Evolutionary conservation across 2,113 vertebrate species (phyloP).

Genomic region (Rynchops niger): DNA sequence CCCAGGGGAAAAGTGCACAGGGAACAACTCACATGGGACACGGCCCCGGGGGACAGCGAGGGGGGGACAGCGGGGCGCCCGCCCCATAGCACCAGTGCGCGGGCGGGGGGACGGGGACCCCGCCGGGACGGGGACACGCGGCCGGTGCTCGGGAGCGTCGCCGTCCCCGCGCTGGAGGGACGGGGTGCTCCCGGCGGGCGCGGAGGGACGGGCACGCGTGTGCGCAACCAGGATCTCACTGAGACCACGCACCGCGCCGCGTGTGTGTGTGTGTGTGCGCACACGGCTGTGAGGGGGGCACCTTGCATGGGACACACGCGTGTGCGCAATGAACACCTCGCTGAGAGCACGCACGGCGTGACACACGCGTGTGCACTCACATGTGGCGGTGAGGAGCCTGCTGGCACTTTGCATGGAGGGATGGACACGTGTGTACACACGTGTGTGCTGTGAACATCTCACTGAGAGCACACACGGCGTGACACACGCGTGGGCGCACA

Average conservation of each 20-base stretch:
- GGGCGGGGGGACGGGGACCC: not conserved
- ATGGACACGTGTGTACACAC: no score
- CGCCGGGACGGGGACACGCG: not conserved
- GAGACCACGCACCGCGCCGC: no score
- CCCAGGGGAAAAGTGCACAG: not conserved
- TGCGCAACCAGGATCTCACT: no score
- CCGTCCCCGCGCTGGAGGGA: no score
- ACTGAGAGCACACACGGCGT: not conserved
- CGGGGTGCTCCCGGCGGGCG: not conserved
- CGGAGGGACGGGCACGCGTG: no score
- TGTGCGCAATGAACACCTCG: no score
- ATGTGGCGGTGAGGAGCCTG: not conserved
- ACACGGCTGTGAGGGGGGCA: not conserved
- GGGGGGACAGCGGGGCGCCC: not conserved
- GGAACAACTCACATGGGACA: not conserved
- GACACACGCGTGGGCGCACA: no score
- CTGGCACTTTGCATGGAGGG: not conserved
- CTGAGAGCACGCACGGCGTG: not conserved
- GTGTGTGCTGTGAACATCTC: not conserved
- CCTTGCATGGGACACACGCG: not conserved
- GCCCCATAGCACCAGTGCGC: not conserved
- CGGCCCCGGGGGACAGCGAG: constrained; percentile 27
- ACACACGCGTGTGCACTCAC: no score
- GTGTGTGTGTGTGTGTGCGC: no score
- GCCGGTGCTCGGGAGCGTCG: no score